Evolutionary conservation across 2,113 vertebrate genomes (phyloP).

Genomic region (Oplegnathus fasciatus): DNA sequence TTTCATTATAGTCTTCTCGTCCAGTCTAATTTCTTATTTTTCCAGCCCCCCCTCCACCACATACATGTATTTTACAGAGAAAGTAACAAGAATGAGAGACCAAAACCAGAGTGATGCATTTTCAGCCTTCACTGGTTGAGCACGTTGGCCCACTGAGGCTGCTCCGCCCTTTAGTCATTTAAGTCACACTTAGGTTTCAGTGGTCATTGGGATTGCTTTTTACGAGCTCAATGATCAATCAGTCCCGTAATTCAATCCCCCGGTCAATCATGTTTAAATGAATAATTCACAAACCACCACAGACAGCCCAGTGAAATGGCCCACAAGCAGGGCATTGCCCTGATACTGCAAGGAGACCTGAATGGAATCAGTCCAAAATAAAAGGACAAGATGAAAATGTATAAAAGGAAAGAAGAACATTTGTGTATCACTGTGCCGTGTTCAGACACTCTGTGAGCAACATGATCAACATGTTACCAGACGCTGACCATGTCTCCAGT

Average conservation of each 20-base stretch:
- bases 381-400: constrained; percentile 30
- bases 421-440: background rate
- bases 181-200: constrained; percentile 74
- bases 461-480: background rate
- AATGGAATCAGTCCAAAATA: constrained; percentile 41
- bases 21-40: background rate
- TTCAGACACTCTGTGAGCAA: background rate
- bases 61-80: background rate
- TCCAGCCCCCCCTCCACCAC: background rate
- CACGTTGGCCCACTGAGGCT: background rate
- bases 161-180: constrained; percentile 63
- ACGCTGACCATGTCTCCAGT: background rate
- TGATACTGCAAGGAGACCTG: constrained; percentile 32
- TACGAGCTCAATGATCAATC: constrained; percentile 79
- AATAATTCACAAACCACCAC: constrained; percentile 76
- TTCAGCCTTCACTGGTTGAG: background rate
- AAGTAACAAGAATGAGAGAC: background rate
- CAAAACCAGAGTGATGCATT: constrained; percentile 12
- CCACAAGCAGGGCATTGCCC: constrained; percentile 34
- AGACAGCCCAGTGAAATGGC: constrained; percentile 69
- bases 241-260: constrained; percentile 74
- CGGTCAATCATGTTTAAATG: constrained; percentile 80
- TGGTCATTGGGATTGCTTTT: constrained; percentile 73
- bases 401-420: constrained; percentile 25
- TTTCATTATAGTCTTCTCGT: background rate